Evolutionary conservation across 2,888 invertebrate genomes (phyloP).

Genomic region (Taenaris catops): DNA sequence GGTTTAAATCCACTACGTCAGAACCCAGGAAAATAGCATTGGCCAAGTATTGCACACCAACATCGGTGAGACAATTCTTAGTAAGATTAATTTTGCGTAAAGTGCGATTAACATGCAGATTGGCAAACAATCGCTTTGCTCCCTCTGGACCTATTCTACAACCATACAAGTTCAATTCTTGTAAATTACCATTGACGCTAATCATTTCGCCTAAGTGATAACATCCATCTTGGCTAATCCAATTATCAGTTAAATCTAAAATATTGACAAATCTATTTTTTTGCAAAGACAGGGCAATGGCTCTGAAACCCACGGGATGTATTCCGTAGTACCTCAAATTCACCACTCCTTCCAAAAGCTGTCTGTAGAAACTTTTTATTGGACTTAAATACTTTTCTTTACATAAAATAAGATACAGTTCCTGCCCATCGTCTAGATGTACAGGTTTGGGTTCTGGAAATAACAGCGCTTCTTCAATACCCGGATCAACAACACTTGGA

Average conservation of each 20-base stretch:
- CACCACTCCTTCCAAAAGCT: constrained; percentile 32
- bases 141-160: constrained; percentile 35
- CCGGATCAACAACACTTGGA: constrained; percentile 33
- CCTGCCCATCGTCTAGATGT: constrained; percentile 40
- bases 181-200: constrained; percentile 28
- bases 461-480: constrained; percentile 30
- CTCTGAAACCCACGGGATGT: constrained; percentile 24
- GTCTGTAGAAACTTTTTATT: constrained; percentile 33
- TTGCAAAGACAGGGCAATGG: constrained; percentile 29
- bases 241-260: constrained; percentile 38
- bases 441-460: constrained; percentile 25
- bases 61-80: constrained; percentile 31
- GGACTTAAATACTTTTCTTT: constrained; percentile 33
- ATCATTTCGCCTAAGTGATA: constrained; percentile 38
- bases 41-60: constrained; percentile 30
- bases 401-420: constrained; percentile 39
- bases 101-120: constrained; percentile 28
- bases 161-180: constrained; percentile 33
- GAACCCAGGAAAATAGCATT: constrained; percentile 28
- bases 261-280: constrained; percentile 30
- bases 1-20: constrained; percentile 29
- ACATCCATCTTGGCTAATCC: constrained; percentile 34
- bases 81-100: constrained; percentile 30
- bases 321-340: constrained; percentile 33
- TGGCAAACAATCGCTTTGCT: constrained; percentile 24